Conservation (phyloP, 2,113 vertebrate genomes). For the Monarcha castaneiventris region DNA sequence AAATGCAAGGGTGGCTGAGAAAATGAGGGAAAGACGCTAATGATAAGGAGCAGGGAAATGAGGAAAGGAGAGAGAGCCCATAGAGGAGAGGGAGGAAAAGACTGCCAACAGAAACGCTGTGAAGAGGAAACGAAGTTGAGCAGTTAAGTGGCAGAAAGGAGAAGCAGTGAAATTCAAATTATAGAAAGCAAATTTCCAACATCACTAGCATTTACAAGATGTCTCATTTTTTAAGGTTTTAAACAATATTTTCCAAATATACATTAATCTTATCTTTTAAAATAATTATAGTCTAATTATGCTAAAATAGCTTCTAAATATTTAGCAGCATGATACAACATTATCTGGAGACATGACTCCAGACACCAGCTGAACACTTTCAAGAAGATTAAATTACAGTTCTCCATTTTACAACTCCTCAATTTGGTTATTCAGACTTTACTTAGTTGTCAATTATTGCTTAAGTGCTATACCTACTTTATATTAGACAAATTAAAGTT, state of each 20-base stretch:
- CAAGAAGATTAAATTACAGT: neutral
- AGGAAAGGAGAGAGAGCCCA: neutral
- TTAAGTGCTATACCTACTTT: neutral
- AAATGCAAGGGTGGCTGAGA: neutral
- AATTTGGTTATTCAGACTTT: neutral
- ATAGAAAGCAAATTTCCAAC: neutral
- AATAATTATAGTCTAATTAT: neutral
- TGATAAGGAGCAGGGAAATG: neutral
- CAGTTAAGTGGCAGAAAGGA: neutral
- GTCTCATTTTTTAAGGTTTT: neutral
- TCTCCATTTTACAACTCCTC: neutral
- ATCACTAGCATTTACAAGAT: neutral
- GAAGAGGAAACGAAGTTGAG: neutral
- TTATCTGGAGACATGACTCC: neutral
- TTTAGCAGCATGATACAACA: neutral
- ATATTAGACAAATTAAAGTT: neutral
- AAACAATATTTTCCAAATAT: neutral
- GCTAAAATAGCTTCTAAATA: neutral
- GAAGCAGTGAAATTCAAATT: neutral
- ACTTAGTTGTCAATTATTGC: neutral
- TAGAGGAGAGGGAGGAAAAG: neutral
- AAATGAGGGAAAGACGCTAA: neutral
- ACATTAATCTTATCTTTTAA: neutral
- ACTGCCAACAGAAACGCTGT: neutral
- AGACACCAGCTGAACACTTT: neutral